Evolutionary conservation across 2,797 vertebrate genomes (phyloP).

Genomic region (Spinus pinus): DNA sequence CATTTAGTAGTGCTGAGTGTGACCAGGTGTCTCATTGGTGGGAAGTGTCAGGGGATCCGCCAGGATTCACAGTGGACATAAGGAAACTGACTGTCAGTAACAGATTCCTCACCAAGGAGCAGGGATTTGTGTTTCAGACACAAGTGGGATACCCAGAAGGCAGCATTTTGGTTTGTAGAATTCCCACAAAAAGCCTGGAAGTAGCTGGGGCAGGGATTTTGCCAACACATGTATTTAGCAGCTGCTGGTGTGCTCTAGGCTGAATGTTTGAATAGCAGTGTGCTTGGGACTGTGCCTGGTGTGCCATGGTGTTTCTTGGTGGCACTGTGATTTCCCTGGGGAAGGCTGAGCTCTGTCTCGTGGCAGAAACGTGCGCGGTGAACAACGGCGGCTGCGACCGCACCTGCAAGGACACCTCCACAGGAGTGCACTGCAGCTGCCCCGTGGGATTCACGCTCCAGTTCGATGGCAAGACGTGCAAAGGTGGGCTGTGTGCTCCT

Average conservation of each 20-base stretch:
- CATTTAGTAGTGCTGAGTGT: not conserved
- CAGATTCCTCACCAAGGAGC: not conserved
- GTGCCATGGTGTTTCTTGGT: not conserved
- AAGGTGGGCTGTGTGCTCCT: slow-evolving; percentile 79
- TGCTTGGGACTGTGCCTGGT: not conserved
- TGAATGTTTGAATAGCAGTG: not conserved
- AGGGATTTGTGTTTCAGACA: not conserved
- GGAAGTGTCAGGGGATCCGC: not conserved
- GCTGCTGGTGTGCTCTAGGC: not conserved
- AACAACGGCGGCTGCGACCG: slow-evolving; percentile 98
- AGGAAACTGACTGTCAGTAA: not conserved
- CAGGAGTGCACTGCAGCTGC: slow-evolving; percentile 97
- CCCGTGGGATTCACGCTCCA: slow-evolving; percentile 93
- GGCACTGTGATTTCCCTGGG: not conserved
- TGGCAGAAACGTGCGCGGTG: slow-evolving; percentile 92
- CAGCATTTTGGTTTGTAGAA: not conserved
- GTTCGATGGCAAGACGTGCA: slow-evolving; percentile 93
- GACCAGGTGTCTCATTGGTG: not conserved
- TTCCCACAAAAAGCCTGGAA: not conserved
- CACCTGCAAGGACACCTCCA: slow-evolving; percentile 97
- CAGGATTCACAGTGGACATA: not conserved
- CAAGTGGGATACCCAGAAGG: not conserved
- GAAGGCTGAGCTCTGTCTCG: slow-evolving; percentile 34
- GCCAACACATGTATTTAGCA: not conserved
- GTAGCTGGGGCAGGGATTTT: not conserved